Percentiles rank a stretch among this genome's conserved stretches.
Evolutionary conservation across 1,140 invertebrate species (phyloP).

Genomic region (Episyrphus balteatus): DNA sequence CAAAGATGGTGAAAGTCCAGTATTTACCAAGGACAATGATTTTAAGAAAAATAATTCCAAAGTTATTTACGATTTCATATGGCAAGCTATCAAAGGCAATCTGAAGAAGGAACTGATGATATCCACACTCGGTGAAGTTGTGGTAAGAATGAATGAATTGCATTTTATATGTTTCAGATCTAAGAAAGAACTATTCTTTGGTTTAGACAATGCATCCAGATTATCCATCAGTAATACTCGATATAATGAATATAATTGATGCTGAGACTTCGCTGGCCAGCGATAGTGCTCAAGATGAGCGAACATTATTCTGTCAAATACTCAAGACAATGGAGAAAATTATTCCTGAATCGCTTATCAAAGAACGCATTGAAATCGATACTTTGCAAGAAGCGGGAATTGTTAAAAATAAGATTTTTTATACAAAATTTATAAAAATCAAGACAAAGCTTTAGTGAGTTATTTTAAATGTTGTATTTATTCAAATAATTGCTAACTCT

Average conservation of each 20-base stretch:
- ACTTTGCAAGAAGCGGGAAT: conserved; percentile 85
- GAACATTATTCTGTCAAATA: conserved; percentile 63
- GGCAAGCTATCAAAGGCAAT: conserved; percentile 53
- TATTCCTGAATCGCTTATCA: conserved; percentile 73
- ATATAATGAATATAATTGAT: conserved; percentile 69
- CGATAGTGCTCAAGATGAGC: conserved; percentile 51
- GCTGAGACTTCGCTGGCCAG: conserved; percentile 51
- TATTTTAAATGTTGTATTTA: conserved; percentile 4
- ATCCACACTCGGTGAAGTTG: conserved; percentile 52
- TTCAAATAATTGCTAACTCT: neutral
- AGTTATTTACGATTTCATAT: conserved; percentile 50
- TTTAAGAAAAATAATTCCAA: conserved; percentile 37
- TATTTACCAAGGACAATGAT: conserved; percentile 21
- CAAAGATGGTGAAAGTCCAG: conserved; percentile 25
- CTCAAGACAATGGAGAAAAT: conserved; percentile 69
- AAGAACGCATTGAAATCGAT: conserved; percentile 88
- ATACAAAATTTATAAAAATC: conserved; percentile 94
- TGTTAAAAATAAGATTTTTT: conserved; percentile 83
- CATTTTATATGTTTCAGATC: neutral
- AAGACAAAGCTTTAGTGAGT: conserved; percentile 97
- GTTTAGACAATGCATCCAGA: conserved; percentile 57
- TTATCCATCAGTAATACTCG: conserved; percentile 63
- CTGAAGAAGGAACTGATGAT: conserved; percentile 61
- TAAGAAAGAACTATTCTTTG: conserved; percentile 9
- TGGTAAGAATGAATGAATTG: conserved; percentile 42